phyloP scores from a whole-genome alignment of 1,140 invertebrate species.

The Ooceraea biroi region DNA sequence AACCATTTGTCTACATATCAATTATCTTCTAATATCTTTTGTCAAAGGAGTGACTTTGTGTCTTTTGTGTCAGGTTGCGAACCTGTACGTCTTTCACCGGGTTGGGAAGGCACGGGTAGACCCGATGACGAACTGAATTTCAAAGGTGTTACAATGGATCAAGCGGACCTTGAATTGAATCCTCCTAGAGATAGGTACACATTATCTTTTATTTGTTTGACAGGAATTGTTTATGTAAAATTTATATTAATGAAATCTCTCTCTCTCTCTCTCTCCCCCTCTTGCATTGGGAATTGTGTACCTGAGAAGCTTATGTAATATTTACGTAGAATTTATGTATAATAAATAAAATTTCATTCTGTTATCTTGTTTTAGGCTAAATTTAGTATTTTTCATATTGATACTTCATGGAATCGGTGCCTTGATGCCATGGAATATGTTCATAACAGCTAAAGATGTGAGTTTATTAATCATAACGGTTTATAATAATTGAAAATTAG shows the following conservation, averaged over 20 bases:
- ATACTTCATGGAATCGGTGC: constrained; percentile 98
- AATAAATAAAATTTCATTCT: constrained; percentile 15
- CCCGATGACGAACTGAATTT: constrained; percentile 95
- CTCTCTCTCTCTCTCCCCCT: too few species aligned
- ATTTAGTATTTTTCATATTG: constrained; percentile 96
- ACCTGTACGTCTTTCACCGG: constrained; percentile 93
- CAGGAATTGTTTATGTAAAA: background rate
- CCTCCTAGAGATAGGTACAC: constrained; percentile 91
- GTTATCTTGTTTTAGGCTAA: constrained; percentile 87
- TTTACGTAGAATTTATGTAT: too few species aligned
- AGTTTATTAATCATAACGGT: constrained; percentile 78
- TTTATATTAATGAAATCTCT: background rate
- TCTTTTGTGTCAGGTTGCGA: constrained; percentile 83
- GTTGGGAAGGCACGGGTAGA: constrained; percentile 94
- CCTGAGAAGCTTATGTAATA: background rate
- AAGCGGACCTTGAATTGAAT: constrained; percentile 90
- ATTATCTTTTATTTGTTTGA: constrained; percentile 5
- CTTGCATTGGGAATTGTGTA: constrained; percentile 31
- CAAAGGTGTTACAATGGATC: constrained; percentile 92
- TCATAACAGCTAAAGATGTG: constrained; percentile 97
- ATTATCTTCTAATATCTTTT: background rate
- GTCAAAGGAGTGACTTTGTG: background rate
- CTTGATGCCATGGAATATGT: constrained; percentile 99
- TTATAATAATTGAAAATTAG: background rate
- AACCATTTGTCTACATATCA: background rate